These are phyloP conservation scores for Caranx ignobilis DNA, from an alignment of 2,113 vertebrate species.

Conservation along the genomic window DNA sequence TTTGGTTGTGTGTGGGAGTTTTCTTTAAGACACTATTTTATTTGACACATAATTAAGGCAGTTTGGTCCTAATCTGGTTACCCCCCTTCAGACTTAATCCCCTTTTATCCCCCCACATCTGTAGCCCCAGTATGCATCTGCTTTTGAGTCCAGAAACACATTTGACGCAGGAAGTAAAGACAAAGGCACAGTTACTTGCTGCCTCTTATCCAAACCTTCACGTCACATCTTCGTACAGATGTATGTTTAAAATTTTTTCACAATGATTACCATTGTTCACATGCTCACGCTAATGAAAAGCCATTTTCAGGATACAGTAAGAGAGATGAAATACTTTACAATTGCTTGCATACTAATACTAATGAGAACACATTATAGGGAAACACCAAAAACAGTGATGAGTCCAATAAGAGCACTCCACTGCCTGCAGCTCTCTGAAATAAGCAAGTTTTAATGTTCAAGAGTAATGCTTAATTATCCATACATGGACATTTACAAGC, in stretches of 20 bases:
- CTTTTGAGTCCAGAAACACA: conserved; percentile 1
- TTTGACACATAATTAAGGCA: conserved; percentile 36
- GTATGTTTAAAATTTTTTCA: conserved; percentile 13
- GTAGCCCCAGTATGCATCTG: conserved; percentile 7
- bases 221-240: neutral
- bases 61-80: conserved; percentile 17
- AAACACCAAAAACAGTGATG: conserved; percentile 65
- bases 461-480: conserved; percentile 89
- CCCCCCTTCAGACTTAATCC: conserved; percentile 10
- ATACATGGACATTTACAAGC: conserved; percentile 92
- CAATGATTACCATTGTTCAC: conserved; percentile 7
- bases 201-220: neutral
- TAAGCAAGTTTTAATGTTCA: conserved; percentile 89
- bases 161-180: conserved; percentile 6
- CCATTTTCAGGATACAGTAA: conserved; percentile 51
- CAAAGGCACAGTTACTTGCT: conserved; percentile 1
- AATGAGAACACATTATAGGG: conserved; percentile 67
- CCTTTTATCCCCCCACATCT: conserved; percentile 23
- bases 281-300: conserved; percentile 41
- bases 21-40: conserved; percentile 28
- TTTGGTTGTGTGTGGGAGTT: conserved; percentile 24
- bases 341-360: conserved; percentile 57
- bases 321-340: conserved; percentile 55
- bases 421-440: conserved; percentile 84
- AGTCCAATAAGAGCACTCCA: conserved; percentile 72